A percentile compares a stretch with the other conserved stretches of the same genome.
These are phyloP conservation scores for Lepidocyrtoides sp. DNA, from an alignment of 2,888 invertebrate genomes.

Conservation along the genomic window DNA sequence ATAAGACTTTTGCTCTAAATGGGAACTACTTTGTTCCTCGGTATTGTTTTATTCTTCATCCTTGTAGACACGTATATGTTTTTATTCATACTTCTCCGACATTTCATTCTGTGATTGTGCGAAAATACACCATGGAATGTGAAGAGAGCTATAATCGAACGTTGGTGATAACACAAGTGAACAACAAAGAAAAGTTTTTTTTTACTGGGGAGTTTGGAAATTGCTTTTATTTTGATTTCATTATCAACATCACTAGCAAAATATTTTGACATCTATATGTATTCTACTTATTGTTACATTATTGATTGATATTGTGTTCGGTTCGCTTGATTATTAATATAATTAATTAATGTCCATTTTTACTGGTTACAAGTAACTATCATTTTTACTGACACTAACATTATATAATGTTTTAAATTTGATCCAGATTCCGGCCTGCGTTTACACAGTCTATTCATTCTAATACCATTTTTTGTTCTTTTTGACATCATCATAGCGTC, in stretches of 20 bases:
- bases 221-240: conserved; percentile 26
- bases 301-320: conserved; percentile 16
- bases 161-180: no score
- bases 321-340: no score
- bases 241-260: conserved; percentile 42
- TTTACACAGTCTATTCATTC: conserved; percentile 48
- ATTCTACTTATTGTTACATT: background rate
- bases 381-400: background rate
- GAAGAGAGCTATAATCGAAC: no score
- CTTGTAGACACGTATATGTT: conserved; percentile 66
- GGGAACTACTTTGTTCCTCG: conserved; percentile 41
- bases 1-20: conserved; percentile 46
- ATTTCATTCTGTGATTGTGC: background rate
- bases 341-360: background rate
- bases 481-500: no score
- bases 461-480: conserved; percentile 12
- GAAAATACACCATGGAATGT: no score
- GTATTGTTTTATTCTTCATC: conserved; percentile 62
- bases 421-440: conserved; percentile 49
- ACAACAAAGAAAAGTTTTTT: background rate
- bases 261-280: conserved; percentile 41
- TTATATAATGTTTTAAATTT: background rate
- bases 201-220: no score
- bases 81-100: conserved; percentile 46
- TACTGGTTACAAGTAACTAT: background rate